These are phyloP conservation scores for Enteromius trimaculatus DNA, from an alignment of 2,797 vertebrate genomes.

Conservation along the genomic window DNA sequence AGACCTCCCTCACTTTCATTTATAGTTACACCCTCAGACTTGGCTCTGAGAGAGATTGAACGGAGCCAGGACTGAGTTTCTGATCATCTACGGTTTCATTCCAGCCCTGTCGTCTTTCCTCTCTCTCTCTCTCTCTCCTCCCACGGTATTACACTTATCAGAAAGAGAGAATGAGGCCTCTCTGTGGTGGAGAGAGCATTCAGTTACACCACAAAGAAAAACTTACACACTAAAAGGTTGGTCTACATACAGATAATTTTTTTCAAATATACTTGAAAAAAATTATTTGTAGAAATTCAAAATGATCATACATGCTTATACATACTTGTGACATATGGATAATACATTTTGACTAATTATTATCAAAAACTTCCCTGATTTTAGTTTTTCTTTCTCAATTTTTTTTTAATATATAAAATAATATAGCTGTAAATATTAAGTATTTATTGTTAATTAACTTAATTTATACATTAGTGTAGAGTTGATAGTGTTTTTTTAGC, in stretches of 20 bases:
- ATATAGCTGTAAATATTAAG: too few species aligned
- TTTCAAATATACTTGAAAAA: background rate
- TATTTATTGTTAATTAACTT: background rate
- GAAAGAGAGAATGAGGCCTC: constrained; percentile 7
- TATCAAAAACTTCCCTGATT: background rate
- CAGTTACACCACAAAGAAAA: background rate
- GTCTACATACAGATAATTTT: background rate
- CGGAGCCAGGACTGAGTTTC: constrained; percentile 8
- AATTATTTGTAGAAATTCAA: background rate
- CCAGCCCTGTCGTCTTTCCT: background rate
- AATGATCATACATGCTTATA: background rate
- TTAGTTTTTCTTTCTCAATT: background rate
- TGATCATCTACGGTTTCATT: constrained; percentile 29
- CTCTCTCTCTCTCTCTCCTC: background rate
- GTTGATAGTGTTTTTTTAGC: background rate
- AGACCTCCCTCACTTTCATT: constrained; percentile 47
- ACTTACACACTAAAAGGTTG: background rate
- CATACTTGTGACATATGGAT: background rate
- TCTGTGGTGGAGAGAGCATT: constrained; percentile 4
- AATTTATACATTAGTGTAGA: too few species aligned
- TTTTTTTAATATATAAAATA: too few species aligned
- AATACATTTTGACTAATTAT: background rate
- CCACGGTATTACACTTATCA: constrained; percentile 1
- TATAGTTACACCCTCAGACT: constrained; percentile 48
- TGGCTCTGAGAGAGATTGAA: constrained; percentile 17